Evolutionary conservation across 2,113 vertebrate species (phyloP), one percentile per base, ranked within the genome.

Genomic region (Oryzias curvinotus): DNA sequence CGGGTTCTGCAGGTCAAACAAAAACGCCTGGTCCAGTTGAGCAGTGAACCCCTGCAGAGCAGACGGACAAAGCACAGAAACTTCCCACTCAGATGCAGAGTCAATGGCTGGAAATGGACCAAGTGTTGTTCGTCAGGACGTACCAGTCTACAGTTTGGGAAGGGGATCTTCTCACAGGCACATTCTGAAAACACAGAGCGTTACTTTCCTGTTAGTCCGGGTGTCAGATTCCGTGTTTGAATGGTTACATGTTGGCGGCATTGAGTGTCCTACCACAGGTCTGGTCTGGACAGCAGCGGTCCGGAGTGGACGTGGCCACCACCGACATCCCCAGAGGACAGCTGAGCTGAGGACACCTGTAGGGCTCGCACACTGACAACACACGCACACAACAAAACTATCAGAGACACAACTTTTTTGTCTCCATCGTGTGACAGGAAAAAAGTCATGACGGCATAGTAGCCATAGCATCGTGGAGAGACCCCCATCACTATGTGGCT

Each of bases 91-190:
- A 36, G 30, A 36, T 36, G 30, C 30, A 36, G 10, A 36, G 30
- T 7, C 7, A 36, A 36, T 10, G 36, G 12, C 36, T 36, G 8
- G 10, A 36, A 36, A 36, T 36, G 10, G 10, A 36, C 36, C 0
- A 2, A 10, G 12, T 36, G 12, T 12, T 18, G n/a, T 5, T 54
- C 13, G 0, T 45, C 5, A 21, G 3, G 45, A 86, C 95, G 26
- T 92, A 99, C 97, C 95, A 93, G 84, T 67, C 88, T 75, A 89
- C 97, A 99, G 65, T 93, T 92, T 53, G 95, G 95, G 43, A 89
- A 92, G 1, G 88, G 68, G 8, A 98, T 91, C 19, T 86, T 92
- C 46, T 97, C 95, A 0, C 96, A 98, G 5, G 93, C 90, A 78
- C 97, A 99, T 79, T 96, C 97, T 99, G 85, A 78, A 93, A 26